Base-by-base conservation (phyloP, 2,888 invertebrate genomes). In the Synergus laeviventris region DNA sequence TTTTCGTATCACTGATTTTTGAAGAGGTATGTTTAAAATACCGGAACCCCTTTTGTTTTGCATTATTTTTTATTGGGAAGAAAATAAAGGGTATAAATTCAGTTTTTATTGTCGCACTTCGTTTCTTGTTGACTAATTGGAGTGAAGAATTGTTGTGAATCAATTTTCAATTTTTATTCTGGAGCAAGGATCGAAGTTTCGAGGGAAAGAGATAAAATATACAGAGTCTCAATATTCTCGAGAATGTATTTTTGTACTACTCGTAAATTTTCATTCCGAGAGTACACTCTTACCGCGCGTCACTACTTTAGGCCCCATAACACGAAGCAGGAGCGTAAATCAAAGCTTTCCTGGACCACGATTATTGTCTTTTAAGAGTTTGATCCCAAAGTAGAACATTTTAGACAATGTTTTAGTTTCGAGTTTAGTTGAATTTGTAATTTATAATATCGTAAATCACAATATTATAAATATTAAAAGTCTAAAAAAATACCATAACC, bases 231-330 rank as follows among this genome's bases (percentile, higher is more conserved):
- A 70, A 70, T 70, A 49, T 70, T 70, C 49, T 9, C 70, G 70
- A 70, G 70, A 70, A 70, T 70, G 70, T 70, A 70, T 70, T 70
- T 70, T 70, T 70, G 70, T 54, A 70, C 70, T 70, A 42, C 42
- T 66, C 70, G 70, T 70, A 70, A 70, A 70, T 70, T 70, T 70
- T 70, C 49, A 70, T 70, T 70, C 49, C 49, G 45, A 70, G 49
- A 70, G 70, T 70, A 70, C 36, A 70, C 70, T 70, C 66, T 66
- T 49, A 49, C 70, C 38, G 62, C 38, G 62, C 62, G 62, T 62
- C 62, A 62, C 62, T 62, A 62, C 62, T 62, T 62, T 62, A 62
- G 39, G 62, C 38, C 62, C 38, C 62, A 62, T 62, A 38, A 62
- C 62, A 39, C 18, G 39, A 36, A 62, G 18, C 11, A 62, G 62